Evolutionary conservation across 2,797 vertebrate genomes (phyloP), one percentile per base, ranked within the genome.

Genomic region (Borostomias antarcticus): DNA sequence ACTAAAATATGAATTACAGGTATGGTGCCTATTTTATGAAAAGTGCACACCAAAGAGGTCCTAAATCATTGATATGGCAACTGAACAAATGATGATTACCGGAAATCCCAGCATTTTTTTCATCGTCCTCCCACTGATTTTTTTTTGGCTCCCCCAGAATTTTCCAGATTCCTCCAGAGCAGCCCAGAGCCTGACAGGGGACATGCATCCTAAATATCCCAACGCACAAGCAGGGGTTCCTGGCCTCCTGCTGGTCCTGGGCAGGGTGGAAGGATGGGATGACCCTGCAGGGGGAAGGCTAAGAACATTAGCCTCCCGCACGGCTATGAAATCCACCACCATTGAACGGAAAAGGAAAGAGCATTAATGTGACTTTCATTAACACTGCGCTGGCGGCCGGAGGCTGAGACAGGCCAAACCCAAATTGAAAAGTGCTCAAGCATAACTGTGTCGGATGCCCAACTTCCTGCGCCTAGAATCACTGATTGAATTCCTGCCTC

Each of bases 361-460:
- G 73, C 79, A n/a, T n/a, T 86, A 88, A 89, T 88, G 83, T 86
- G 85, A 85, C 86, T 86, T 88, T 85, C 85, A 89, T 90, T 89
- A 89, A 88, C 72, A 76, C 84, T 70, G 73, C 58, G 69, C 82
- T 79, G 73, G 77, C 80, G 85, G 82, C 85, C 78, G 28, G 65
- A 81, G 82, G 78, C 86, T 77, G 72, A 78, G 77, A 80, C 76
- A 79, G 82, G 71, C 81, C 84, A 73, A 76, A 73, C 75, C 68
- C 81, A 92, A 91, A 90, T 90, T 90, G 89, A 90, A 90, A 91
- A 85, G 88, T 86, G 85, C 81, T 86, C 82, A 89, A 87, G 89
- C 90, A 82, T 82, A 88, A 82, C 90, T 82, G 86, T 87, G 82
- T 85, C 78, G 74, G 86, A 90, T 85, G 85, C 83, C 84, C 79